Evolutionary conservation across 2,797 vertebrate species (phyloP), one percentile per base, ranked within the genome.

Genomic region (Takifugu rubripes): DNA sequence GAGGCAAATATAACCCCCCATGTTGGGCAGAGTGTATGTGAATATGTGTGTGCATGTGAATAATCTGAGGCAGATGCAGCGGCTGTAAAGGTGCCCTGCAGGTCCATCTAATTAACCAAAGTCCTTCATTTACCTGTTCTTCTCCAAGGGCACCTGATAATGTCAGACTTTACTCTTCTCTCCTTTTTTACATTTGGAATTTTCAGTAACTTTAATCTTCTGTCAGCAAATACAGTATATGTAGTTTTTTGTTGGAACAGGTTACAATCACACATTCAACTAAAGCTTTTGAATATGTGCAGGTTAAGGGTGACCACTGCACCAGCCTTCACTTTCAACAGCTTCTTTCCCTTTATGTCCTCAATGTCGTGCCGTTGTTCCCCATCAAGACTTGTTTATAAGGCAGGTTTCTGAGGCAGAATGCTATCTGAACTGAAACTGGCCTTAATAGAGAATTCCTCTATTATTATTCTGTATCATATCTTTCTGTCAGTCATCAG

Each of bases 81-180:
- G 74, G 68, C 88, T 85, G 72, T 82, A 64, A 67, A 76, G 43
- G 75, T 87, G 56, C 70, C 59, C 36, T 54, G 76, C 66, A 49
- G 54, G 70, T 88, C 85, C 68, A 87, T 85, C 82, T 84, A 87
- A 87, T 87, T 85, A 80, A 80, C 68, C 66, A 68, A 81, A 65
- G 62, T 64, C 64, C 68, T 78, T 75, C 54, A 62, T 87, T 82
- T 77, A 76, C 72, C 70, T 74, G 50, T 59, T 25, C 74, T 84
- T 83, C 75, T 75, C 78, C 29, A 12, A 72, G 59, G 77, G 25
- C 68, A 49, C 48, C 59, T 59, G 66, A 80, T 78, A 80, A 84
- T 81, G 81, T 72, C 73, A 72, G 60, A 65, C 3, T 17, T 17
- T 15, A 44, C 43, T 44, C 10, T 44, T 15, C 3, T 5, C 43